phyloP scores from a whole-genome alignment of 1,140 invertebrate genomes.

The Heterodera schachtii region DNA sequence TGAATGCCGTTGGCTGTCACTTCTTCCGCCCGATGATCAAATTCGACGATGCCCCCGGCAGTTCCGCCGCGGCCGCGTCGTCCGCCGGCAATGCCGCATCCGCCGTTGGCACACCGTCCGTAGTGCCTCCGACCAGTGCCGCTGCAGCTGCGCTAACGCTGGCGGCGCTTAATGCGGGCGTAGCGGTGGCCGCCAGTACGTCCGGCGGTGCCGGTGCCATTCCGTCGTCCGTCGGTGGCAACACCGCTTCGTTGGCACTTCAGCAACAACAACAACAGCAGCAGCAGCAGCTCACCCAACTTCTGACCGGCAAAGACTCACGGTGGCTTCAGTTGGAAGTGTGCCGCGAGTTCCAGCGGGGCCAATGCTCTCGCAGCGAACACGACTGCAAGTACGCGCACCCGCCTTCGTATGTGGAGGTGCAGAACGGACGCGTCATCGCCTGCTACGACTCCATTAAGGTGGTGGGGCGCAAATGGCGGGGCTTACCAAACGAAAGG shows the following conservation, averaged over 20 bases:
- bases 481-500: not conserved
- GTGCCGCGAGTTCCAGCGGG: constrained; percentile 92
- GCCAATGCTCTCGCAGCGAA: constrained; percentile 97
- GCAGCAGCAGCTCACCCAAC: constrained; percentile 69
- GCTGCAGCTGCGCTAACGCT: constrained; percentile 27
- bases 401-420: constrained; percentile 97
- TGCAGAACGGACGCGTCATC: constrained; percentile 98
- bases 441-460: constrained; percentile 99
- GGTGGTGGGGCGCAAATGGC: constrained; percentile 73
- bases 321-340: constrained; percentile 99
- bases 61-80: not conserved
- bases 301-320: constrained; percentile 96
- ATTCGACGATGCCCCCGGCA: not conserved
- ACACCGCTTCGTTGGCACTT: constrained; percentile 15
- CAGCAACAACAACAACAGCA: constrained; percentile 31
- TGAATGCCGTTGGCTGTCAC: not conserved
- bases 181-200: constrained; percentile 27
- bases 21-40: not conserved
- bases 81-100: not conserved
- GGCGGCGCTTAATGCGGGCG: constrained; percentile 25
- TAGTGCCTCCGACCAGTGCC: constrained; percentile 16
- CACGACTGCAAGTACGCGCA: constrained; percentile 95
- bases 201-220: not conserved
- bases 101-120: not conserved
- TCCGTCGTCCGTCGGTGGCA: not conserved